Conservation (phyloP, 2,888 invertebrate species). For the Melieria omissa region DNA sequence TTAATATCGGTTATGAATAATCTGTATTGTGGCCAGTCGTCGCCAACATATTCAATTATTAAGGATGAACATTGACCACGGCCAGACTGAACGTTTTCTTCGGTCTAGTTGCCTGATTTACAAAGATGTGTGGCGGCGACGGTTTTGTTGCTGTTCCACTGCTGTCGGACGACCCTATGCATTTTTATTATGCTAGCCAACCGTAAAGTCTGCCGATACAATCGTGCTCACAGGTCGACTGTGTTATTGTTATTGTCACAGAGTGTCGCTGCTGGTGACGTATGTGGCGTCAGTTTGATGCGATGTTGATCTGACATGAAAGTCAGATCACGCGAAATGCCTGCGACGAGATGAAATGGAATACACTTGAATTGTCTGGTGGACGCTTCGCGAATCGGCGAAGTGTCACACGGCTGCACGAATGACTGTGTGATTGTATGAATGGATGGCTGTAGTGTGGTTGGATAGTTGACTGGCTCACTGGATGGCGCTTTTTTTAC, state of each 20-base stretch:
- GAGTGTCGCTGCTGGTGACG: constrained; percentile 25
- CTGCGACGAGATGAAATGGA: too few species aligned
- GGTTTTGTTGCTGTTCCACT: not conserved
- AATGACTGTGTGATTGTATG: too few species aligned
- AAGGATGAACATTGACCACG: not conserved
- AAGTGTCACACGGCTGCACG: too few species aligned
- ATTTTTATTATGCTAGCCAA: not conserved
- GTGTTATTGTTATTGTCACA: constrained; percentile 1
- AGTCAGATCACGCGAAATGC: constrained; percentile 17
- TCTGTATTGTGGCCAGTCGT: too few species aligned
- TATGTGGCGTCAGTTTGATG: constrained; percentile 43
- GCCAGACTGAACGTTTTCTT: not conserved
- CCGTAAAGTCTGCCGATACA: not conserved
- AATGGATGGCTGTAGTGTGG: too few species aligned
- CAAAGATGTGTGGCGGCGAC: not conserved
- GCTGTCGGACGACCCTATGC: not conserved
- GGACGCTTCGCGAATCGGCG: too few species aligned
- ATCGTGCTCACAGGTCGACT: not conserved
- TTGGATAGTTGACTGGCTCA: too few species aligned
- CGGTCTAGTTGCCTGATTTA: not conserved
- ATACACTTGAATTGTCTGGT: too few species aligned
- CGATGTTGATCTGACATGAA: constrained; percentile 27
- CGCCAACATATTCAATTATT: too few species aligned
- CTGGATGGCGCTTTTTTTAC: not conserved
- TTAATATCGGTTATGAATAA: too few species aligned